Evolutionary conservation across 2,113 vertebrate species (phyloP).

Genomic region (Corythornis madagascariensis): DNA sequence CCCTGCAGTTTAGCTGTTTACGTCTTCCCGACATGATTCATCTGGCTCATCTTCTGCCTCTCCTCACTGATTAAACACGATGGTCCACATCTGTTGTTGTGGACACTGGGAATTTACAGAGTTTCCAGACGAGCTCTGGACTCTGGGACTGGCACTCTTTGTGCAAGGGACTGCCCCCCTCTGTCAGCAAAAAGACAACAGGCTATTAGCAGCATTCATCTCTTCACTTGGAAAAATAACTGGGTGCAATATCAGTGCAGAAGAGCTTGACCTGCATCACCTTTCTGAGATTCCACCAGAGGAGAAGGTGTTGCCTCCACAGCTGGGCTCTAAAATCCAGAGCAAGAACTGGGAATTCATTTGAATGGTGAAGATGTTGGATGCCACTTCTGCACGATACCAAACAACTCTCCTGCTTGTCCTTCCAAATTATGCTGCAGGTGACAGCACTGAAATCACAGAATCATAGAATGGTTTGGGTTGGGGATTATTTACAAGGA

Average conservation of each 20-base stretch:
- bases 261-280: neutral
- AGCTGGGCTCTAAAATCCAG: neutral
- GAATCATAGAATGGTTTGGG: neutral
- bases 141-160: neutral
- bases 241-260: neutral
- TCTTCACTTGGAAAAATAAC: constrained; percentile 30
- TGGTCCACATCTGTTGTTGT: neutral
- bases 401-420: neutral
- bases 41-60: neutral
- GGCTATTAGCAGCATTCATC: neutral
- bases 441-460: neutral
- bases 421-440: neutral
- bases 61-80: neutral
- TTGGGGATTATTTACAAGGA: neutral
- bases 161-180: neutral
- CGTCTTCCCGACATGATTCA: neutral
- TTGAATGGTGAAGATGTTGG: neutral
- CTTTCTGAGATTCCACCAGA: neutral
- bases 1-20: neutral
- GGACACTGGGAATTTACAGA: neutral
- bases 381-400: neutral
- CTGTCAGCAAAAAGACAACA: constrained; percentile 23
- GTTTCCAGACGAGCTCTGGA: neutral
- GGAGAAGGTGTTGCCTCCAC: neutral
- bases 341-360: neutral